These are phyloP conservation scores for Microctonus brassicae DNA, from an alignment of 2,888 invertebrate genomes.

Conservation along the genomic window DNA sequence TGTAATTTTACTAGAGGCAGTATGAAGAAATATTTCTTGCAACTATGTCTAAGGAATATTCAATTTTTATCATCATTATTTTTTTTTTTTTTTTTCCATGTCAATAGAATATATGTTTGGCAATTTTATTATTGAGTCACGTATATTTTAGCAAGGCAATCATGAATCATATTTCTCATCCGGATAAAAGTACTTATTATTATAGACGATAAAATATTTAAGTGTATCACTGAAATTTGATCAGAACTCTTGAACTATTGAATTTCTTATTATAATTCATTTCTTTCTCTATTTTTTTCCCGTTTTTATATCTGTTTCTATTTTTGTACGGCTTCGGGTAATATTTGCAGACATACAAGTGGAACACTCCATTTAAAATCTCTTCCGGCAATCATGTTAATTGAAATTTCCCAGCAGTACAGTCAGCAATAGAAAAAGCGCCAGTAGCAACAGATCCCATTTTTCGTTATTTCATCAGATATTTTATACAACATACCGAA, in stretches of 20 bases:
- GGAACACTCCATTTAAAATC: constrained; percentile 5
- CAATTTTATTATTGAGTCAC: not conserved
- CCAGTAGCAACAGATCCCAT: not conserved
- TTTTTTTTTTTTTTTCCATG: not conserved
- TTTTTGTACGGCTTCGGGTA: not conserved
- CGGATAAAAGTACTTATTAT: not conserved
- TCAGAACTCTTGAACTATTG: not conserved
- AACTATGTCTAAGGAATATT: too few species aligned
- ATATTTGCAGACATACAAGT: not conserved
- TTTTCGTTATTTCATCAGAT: constrained; percentile 1
- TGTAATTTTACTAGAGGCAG: not conserved
- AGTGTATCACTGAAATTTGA: not conserved
- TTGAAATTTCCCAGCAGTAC: constrained; percentile 16
- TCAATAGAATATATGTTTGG: not conserved
- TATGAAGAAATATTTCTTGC: not conserved
- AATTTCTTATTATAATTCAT: not conserved
- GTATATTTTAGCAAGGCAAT: not conserved
- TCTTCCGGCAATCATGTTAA: constrained; percentile 28
- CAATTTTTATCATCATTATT: not conserved
- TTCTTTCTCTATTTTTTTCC: not conserved
- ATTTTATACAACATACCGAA: not conserved
- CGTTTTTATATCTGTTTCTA: not conserved
- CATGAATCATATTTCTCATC: constrained; percentile 15
- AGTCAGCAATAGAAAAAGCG: not conserved
- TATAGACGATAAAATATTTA: not conserved